Base-by-base conservation (phyloP, 2,797 vertebrate genomes). In the Sebastes taczanowskii region DNA sequence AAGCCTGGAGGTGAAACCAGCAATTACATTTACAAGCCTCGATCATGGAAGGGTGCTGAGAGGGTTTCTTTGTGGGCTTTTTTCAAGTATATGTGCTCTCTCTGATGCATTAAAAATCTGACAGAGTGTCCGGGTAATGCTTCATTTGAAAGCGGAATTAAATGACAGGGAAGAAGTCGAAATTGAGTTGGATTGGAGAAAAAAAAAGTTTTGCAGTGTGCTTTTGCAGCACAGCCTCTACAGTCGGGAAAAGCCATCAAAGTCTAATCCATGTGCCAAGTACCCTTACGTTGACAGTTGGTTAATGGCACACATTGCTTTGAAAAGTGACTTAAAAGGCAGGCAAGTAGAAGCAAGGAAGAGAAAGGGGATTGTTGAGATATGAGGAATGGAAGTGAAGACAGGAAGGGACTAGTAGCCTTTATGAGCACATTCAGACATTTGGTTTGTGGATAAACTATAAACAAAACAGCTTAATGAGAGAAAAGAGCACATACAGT, bases 11-110 rank as follows among this genome's bases (percentile, higher is more conserved):
- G 80, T 91, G 86, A 91, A 93, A 91, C 86, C 83, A 82, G 86
- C 89, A 92, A 94, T 94, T 94, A 90, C 89, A 87, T 90, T 91
- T 91, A 88, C 82, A 84, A 88, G 72, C 55, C 72, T 77, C 85
- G 67, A 74, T 88, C 84, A 78, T 83, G 82, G 85, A 90, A 88
- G 90, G 86, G 88, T 93, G 88, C 83, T 88, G 86, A 80, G 69
- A 81, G 64, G 78, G 65, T 72, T 86, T 89, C 82, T 84, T 87
- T 87, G 82, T 87, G 74, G 77, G 74, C 49, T 85, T 85, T 85
- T 71, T 80, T 75, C 61, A 23, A 89, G 83, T 89, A 77, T 74
- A 84, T 68, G 64, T 22, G 46, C 81, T 59, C 75, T 70, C 83
- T 87, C 63, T 80, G 81, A 84, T 84, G 79, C 73, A 88, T 90